Evolutionary conservation across 2,797 vertebrate genomes (phyloP).

Genomic region (Poecile montanus): DNA sequence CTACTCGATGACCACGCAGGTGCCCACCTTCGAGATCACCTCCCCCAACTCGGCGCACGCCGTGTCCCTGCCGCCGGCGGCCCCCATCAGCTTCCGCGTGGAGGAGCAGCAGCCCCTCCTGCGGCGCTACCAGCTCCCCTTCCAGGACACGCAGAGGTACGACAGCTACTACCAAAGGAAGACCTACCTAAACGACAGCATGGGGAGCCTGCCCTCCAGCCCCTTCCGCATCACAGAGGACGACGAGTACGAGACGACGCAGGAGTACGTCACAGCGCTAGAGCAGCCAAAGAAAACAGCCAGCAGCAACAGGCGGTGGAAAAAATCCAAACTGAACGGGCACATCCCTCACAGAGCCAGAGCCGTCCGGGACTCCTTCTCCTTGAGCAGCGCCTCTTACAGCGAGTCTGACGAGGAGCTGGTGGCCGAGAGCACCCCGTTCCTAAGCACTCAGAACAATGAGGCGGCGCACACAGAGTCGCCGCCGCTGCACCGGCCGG

Average conservation of each 20-base stretch:
- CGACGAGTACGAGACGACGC: conserved; percentile 96
- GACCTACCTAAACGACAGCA: conserved; percentile 91
- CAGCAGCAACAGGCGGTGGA: conserved; percentile 86
- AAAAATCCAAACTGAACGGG: conserved; percentile 93
- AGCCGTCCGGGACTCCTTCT: conserved; percentile 91
- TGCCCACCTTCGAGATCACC: conserved; percentile 97
- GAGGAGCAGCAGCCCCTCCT: conserved; percentile 92
- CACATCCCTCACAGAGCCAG: conserved; percentile 90
- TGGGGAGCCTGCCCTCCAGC: conserved; percentile 93
- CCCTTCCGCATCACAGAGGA: conserved; percentile 92
- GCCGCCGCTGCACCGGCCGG: conserved; percentile 85
- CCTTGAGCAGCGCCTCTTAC: conserved; percentile 90
- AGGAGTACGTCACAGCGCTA: conserved; percentile 91
- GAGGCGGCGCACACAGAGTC: conserved; percentile 83
- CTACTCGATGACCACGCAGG: conserved; percentile 93
- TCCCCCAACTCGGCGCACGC: conserved; percentile 93
- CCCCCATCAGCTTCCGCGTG: conserved; percentile 87
- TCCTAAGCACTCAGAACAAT: conserved; percentile 94
- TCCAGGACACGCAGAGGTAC: conserved; percentile 87
- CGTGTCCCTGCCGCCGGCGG: conserved; percentile 90
- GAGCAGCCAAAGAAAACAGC: conserved; percentile 96
- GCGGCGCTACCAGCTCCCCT: conserved; percentile 84
- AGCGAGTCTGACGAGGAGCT: conserved; percentile 94
- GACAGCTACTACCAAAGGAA: conserved; percentile 91
- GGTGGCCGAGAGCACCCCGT: conserved; percentile 94